Evolutionary conservation across 2,888 invertebrate genomes (phyloP), one percentile per base, ranked within the genome.

Genomic region (Perdita meconis): DNA sequence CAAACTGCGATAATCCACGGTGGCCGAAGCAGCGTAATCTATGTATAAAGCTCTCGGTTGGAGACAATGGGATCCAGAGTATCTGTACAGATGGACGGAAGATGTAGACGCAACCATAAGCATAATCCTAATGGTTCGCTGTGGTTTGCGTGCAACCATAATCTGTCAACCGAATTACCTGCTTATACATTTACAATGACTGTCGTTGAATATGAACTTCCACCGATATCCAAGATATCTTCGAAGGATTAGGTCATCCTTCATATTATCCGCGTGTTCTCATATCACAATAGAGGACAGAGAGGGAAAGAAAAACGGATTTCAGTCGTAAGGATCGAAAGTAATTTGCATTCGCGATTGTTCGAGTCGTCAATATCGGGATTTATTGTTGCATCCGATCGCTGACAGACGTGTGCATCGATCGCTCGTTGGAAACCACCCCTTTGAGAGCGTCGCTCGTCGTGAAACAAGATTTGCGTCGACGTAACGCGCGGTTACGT

Each of bases 101-200:
- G 64, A 60, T 73, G 64, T 63, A 60, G 73, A 68, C 60, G 77
- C 50, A 64, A 64, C 69, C 74, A 61, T 69, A 78, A 73, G 57
- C 78, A 42, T 68, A 76, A 79, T 68, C 76, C 68, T 68, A 64
- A 71, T 61, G 22, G 59, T 12, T 51, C 26, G 16, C 8, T 42
- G 50, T 61, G 53, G 24, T 57, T 60, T 47, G 36, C 36, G 19
- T 47, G 51, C 47, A 30, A 72, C 82, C 84, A 76, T 82, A 85
- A 85, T 82, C 80, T 80, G 72, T 79, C 80, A 80, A 75, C 76
- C 64, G 64, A 81, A 84, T 82, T 78, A 78, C 63, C 79, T 74
- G 78, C 81, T 82, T 76, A 57, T 59, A 67, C 70, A 78, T 78
- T 78, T 64, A 64, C 61, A 55, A 55, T 40, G 30, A 40, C 57